phyloP scores from a whole-genome alignment of 92 coral and sea anemone genomes.

The Desmophyllum pertusum region DNA sequence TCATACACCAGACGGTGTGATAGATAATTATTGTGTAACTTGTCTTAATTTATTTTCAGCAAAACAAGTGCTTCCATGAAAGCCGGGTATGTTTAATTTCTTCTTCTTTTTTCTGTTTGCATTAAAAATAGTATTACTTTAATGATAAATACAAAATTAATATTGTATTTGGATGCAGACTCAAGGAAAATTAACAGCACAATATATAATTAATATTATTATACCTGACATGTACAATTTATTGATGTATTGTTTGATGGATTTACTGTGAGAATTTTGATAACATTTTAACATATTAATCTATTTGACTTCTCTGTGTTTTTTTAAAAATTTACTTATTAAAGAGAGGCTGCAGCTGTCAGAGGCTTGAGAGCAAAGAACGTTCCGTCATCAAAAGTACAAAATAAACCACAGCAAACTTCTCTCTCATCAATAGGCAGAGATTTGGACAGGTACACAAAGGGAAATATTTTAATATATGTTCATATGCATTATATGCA shows the following conservation, averaged over 20 bases:
- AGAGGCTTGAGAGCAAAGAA: slow-evolving; percentile 53
- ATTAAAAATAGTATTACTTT: too few species aligned
- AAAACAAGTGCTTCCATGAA: slow-evolving; percentile 48
- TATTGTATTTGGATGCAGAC: too few species aligned
- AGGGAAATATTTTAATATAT: background rate
- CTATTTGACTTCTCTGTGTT: background rate
- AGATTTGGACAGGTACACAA: slow-evolving; percentile 79
- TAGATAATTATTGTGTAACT: background rate
- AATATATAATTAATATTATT: too few species aligned
- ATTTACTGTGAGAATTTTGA: too few species aligned
- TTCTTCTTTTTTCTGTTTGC: background rate
- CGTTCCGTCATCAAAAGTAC: slow-evolving; percentile 35
- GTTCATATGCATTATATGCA: too few species aligned
- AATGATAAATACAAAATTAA: too few species aligned
- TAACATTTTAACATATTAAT: background rate
- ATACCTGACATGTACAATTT: too few species aligned
- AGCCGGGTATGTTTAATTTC: slow-evolving; percentile 60
- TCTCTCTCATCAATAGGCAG: slow-evolving; percentile 77
- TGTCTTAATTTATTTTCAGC: slow-evolving; percentile 38
- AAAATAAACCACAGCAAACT: slow-evolving; percentile 86
- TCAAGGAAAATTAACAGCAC: too few species aligned
- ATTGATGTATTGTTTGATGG: too few species aligned
- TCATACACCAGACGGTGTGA: background rate
- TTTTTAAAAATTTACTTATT: background rate
- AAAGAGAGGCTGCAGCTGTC: slow-evolving; percentile 69